Evolutionary conservation across 2,888 invertebrate genomes (phyloP).

Genomic region (Eristalis arbustorum): DNA sequence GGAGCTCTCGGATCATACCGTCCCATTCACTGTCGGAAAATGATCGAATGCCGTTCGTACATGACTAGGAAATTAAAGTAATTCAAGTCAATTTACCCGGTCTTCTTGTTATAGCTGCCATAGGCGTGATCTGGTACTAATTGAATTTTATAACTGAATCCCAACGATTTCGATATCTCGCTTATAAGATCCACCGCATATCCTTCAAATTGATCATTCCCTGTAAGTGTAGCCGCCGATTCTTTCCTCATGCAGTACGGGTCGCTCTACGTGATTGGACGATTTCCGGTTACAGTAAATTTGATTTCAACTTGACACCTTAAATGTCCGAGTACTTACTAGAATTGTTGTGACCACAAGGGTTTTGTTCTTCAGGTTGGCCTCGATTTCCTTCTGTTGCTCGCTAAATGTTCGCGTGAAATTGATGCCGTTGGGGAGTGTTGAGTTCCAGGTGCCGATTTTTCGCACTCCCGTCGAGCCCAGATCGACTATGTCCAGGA

Average conservation of each 20-base stretch:
- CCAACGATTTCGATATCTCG: constrained; percentile 92
- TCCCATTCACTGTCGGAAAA: constrained; percentile 88
- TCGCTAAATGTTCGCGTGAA: constrained; percentile 93
- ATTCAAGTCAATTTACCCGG: constrained; percentile 77
- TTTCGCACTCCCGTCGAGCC: constrained; percentile 90
- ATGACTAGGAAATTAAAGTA: background rate
- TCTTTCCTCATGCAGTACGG: constrained; percentile 98
- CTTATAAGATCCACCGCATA: constrained; percentile 96
- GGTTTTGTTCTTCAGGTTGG: constrained; percentile 94
- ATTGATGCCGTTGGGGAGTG: constrained; percentile 87
- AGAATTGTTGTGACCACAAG: constrained; percentile 94
- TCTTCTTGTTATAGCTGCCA: constrained; percentile 89
- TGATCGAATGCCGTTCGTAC: background rate
- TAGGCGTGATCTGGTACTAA: constrained; percentile 92
- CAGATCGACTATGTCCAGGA: constrained; percentile 94
- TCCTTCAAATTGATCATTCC: constrained; percentile 96
- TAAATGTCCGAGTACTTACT: constrained; percentile 83
- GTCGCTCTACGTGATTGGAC: constrained; percentile 85
- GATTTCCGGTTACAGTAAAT: background rate
- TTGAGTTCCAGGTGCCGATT: constrained; percentile 94
- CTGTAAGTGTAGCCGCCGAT: constrained; percentile 89
- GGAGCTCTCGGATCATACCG: constrained; percentile 92
- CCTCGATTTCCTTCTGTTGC: constrained; percentile 92
- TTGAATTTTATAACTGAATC: constrained; percentile 93
- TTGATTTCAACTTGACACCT: background rate